These are phyloP conservation scores for Pangasius macronema DNA, from an alignment of 2,797 vertebrate species.

Conservation along the genomic window DNA sequence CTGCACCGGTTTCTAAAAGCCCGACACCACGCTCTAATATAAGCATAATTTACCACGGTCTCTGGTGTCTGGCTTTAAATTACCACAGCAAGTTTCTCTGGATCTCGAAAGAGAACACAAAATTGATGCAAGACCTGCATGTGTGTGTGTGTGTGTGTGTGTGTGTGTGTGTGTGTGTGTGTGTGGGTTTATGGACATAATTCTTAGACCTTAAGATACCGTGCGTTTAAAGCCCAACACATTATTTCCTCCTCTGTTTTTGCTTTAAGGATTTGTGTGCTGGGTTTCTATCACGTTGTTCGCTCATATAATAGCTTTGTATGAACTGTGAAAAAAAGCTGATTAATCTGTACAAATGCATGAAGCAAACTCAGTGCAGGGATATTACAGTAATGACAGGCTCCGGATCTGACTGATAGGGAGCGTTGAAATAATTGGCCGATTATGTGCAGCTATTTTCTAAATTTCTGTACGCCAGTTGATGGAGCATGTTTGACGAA, in stretches of 20 bases:
- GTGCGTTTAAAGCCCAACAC: slow-evolving; percentile 6
- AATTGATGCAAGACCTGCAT: slow-evolving; percentile 34
- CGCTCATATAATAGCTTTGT: slow-evolving; percentile 29
- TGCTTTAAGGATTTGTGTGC: background rate
- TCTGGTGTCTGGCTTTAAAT: slow-evolving; percentile 75
- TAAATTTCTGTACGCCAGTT: background rate
- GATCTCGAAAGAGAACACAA: slow-evolving; percentile 48
- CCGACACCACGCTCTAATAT: slow-evolving; percentile 73
- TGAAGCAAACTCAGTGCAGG: slow-evolving; percentile 23
- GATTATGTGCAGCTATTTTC: slow-evolving; percentile 42
- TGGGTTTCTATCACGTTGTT: slow-evolving; percentile 27
- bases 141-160: background rate
- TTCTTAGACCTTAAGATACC: slow-evolving; percentile 24
- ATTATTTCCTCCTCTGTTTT: slow-evolving; percentile 24
- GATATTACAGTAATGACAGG: slow-evolving; percentile 36
- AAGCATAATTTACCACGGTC: slow-evolving; percentile 75
- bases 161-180: slow-evolving; percentile 44
- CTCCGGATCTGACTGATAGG: slow-evolving; percentile 35
- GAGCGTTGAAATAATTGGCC: slow-evolving; percentile 42
- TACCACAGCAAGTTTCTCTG: slow-evolving; percentile 64
- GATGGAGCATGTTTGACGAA: slow-evolving; percentile 18
- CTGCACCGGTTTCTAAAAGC: slow-evolving; percentile 72
- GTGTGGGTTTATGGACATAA: slow-evolving; percentile 41
- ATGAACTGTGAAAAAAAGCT: slow-evolving; percentile 49
- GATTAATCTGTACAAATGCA: slow-evolving; percentile 34